Evolutionary conservation across 1,140 invertebrate genomes (phyloP), one percentile per base, ranked within the genome.

Genomic region (Drosophila chauvacae): DNA sequence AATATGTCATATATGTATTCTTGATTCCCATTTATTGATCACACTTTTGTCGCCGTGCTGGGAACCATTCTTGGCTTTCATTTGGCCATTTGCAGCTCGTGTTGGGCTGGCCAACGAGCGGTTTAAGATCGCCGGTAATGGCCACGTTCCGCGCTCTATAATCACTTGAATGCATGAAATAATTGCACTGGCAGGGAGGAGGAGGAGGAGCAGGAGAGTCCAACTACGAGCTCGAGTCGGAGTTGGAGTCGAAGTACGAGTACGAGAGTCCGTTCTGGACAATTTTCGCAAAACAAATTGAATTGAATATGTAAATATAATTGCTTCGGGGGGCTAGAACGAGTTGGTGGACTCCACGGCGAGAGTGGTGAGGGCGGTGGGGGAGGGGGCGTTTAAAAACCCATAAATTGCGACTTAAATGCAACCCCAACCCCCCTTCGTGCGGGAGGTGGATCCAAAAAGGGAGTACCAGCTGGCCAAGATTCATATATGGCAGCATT

Each of bases 301-400:
- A 87, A 87, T 87, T 80, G 68, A 87, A 88, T 87, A 88, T 87
- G 72, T 87, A 73, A 87, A 80, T 83, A 83, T 85, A 85, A 85
- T 85, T 85, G 81, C 79, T 62, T 69, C 18, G 51, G 35, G 11
- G 37, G 42, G 60, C 41, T 41, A 66, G 30, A 55, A 44, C 66
- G 62, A 53, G 50, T 44, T 61, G 64, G 26, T 35, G 28, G 42
- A 20, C 9, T 18, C 10, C 42, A 28, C 7, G 5, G 28, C 7
- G 28, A 28, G n/a, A n/a, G n/a, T n/a, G n/a, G 26, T 5, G 26
- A 28, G 5, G 26, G 26, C 0, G 16, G 16, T n/a, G 20, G 20
- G 44, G 26, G 13, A 13, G 59, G 42, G 44, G 73, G 73, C 80
- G 80, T 81, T 82, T 81, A 82, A 74, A 81, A 82, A 42, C 37